Evolutionary conservation across 2,888 invertebrate genomes (phyloP), one percentile per base, ranked within the genome.

Genomic region (Spisula subtruncata): DNA sequence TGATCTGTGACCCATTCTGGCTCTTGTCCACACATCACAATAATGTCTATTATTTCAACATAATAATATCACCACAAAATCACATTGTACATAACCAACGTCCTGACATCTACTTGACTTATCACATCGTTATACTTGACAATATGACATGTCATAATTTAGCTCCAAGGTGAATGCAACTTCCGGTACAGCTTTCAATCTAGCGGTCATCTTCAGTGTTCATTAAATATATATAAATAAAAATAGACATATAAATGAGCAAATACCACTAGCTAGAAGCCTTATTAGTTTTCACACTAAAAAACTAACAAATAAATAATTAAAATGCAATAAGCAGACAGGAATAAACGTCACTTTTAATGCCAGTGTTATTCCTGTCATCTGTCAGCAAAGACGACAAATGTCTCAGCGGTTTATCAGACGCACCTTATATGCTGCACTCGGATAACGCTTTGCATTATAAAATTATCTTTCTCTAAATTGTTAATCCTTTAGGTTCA

Each of bases 301-400:
- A 84, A 51, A 84, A 75, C 71, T 75, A 84, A 83, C 60, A 75
- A 75, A 51, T 84, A 56, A 35, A 71, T 51, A 48, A 84, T 51
- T 84, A 46, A 84, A 84, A 84, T 84, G 84, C 84, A 84, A 75
- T 75, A 51, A 32, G 32, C 14, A 51, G 51, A 20, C 18, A 25
- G 48, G 41, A 71, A 75, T 48, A 12, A 51, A 32, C 16, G 32
- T 48, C 25, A 18, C 25, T 25, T 18, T 48, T 83, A 83, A 66
- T 83, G 66, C 83, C 71, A 83, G 60, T 75, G 32, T 75, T 32
- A 75, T 75, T 32, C 75, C 75, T 32, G 18, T 14, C 51, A 12
- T 51, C 51, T 51, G 51, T 51, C 12, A 12, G 51, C 51, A 12
- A 51, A 6, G 51, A 16, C 51, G 16, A 51, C 51, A 16, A 16